phyloP scores from a whole-genome alignment of 2,888 invertebrate genomes.

The Watsonalla binaria region DNA sequence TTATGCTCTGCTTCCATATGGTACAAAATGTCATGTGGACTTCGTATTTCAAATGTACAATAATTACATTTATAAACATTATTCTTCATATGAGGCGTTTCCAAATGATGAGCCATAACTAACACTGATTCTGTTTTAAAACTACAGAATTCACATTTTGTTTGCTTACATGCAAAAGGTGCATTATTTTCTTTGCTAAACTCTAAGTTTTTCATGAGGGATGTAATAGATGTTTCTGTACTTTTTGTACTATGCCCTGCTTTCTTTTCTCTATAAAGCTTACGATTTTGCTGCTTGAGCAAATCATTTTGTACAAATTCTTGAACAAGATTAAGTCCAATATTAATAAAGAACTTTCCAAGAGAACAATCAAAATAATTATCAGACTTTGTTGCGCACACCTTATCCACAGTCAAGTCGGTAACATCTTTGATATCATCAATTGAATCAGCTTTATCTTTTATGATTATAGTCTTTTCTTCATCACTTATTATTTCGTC shows the following conservation, averaged over 20 bases:
- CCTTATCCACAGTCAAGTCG: conserved; percentile 45
- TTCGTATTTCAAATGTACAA: conserved; percentile 88
- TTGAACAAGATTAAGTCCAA: conserved; percentile 93
- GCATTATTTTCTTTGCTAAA: conserved; percentile 92
- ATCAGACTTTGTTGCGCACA: conserved; percentile 68
- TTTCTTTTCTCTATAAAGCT: conserved; percentile 83
- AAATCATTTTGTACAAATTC: conserved; percentile 96
- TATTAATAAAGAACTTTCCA: conserved; percentile 94
- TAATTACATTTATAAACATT: conserved; percentile 92
- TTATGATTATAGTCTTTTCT: conserved; percentile 67
- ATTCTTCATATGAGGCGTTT: conserved; percentile 94
- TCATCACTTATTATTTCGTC: conserved; percentile 64
- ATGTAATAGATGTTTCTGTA: conserved; percentile 88
- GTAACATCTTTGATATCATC: conserved; percentile 72
- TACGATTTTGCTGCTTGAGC: conserved; percentile 90
- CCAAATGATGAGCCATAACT: conserved; percentile 91
- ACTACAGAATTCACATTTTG: conserved; percentile 92
- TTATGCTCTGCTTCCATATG: conserved; percentile 96
- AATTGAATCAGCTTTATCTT: conserved; percentile 73
- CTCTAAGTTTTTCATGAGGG: conserved; percentile 90
- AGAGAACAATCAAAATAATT: conserved; percentile 92
- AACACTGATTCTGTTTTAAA: conserved; percentile 92
- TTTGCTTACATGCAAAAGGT: conserved; percentile 85
- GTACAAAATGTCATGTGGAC: conserved; percentile 91
- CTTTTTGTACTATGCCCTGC: conserved; percentile 81